Conservation (phyloP, 2,113 vertebrate species). For the Otis tarda region DNA sequence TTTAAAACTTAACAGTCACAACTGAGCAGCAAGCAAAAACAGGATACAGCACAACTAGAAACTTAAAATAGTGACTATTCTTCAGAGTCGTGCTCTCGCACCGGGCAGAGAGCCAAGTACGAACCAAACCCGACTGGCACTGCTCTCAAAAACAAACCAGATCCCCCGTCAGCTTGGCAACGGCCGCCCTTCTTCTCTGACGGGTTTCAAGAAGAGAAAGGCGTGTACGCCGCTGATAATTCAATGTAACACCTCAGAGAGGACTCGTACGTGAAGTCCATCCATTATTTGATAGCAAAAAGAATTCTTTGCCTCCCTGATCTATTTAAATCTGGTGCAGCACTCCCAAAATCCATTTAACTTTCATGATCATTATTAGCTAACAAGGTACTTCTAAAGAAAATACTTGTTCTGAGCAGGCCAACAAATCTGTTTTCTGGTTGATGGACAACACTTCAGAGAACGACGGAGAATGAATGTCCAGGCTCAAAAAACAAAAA, state of each 20-base stretch:
- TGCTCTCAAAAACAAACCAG: background rate
- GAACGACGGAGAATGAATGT: background rate
- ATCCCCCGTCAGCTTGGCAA: background rate
- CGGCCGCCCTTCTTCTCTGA: conserved; percentile 2
- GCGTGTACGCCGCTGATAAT: background rate
- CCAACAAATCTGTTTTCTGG: background rate
- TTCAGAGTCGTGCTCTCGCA: conserved; percentile 10
- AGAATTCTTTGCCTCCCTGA: background rate
- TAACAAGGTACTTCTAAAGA: background rate
- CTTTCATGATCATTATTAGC: background rate
- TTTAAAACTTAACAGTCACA: conserved; percentile 58
- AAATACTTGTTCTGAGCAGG: background rate
- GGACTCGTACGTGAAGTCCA: background rate
- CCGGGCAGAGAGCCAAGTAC: conserved; percentile 24
- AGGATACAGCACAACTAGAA: conserved; percentile 38
- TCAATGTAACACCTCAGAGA: fast-evolving
- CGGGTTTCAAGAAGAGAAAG: background rate
- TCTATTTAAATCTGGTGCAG: fast-evolving
- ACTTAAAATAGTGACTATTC: conserved; percentile 55
- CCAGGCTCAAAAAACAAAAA: background rate
- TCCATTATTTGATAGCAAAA: background rate
- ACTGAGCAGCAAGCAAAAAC: conserved; percentile 50
- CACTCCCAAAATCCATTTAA: background rate
- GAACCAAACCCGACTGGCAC: background rate
- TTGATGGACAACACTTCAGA: background rate